Base-by-base conservation (phyloP, 2,888 invertebrate genomes). In the Polia nebulosa region DNA sequence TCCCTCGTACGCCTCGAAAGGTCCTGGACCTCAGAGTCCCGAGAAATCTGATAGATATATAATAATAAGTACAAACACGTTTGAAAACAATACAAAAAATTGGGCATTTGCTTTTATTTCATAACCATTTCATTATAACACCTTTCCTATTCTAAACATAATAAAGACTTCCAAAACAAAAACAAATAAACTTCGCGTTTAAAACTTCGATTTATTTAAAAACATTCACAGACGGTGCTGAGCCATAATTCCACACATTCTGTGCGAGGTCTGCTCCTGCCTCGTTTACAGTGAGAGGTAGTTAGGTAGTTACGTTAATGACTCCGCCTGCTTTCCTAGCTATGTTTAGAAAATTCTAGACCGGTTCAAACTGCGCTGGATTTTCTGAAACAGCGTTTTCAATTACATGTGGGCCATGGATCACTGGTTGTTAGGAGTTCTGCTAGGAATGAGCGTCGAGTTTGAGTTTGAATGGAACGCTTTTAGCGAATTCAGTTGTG, bases 241-340 rank as follows among this genome's bases (percentile, higher is more conserved):
- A 52, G 61, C 51, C 22, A 67, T 81, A 69, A 73, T 65, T 73
- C 59, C 73, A 45, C 49, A 52, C 61, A 62, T 75, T 58, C 58
- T 67, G 64, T 62, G 59, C 62, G 55, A 41, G n/a, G 45, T 55
- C 34, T 58, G 53, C 76, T 73, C 53, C 39, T 52, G 53, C 51
- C 76, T 77, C 77, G 69, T 81, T 79, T 74, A 53, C 66, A 59
- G 34, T 53, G 58, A 74, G 81, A 61, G 75, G 69, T 74, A 76
- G 68, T 41, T 58, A 65, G 45, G 68, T 20, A 72, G 76, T 76
- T 64, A 78, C 72, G 76, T 72, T 79, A 81, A 81, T 81, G 82
- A 81, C 69, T 67, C 3, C 41, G 59, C 52, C 27, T 27, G 77
- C 69, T 47, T 36, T 61, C 27, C 57, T 41, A 41, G 65, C 56